phyloP scores from a whole-genome alignment of 2,888 invertebrate species.

The Pristionchus exspectatus region DNA sequence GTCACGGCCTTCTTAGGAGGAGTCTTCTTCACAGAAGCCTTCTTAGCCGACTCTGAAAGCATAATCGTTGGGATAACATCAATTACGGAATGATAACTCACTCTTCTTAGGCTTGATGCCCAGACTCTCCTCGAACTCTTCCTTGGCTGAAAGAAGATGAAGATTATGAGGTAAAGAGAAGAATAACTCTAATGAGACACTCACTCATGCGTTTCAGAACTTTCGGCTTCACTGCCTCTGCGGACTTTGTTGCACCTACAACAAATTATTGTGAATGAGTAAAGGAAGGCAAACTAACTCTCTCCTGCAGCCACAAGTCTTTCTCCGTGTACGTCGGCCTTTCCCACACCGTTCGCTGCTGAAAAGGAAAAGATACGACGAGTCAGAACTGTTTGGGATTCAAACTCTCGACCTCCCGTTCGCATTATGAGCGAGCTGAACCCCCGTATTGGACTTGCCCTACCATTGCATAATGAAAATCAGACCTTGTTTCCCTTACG shows the following conservation, averaged over 20 bases:
- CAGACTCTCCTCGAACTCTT: constrained; percentile 7
- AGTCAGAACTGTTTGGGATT: no score
- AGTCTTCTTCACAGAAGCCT: neutral
- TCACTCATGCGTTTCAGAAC: neutral
- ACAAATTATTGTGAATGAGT: neutral
- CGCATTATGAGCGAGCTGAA: no score
- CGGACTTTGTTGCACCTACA: neutral
- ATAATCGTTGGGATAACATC: neutral
- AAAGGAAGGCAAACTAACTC: no score
- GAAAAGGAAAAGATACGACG: no score
- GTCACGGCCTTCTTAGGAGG: neutral
- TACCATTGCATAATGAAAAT: no score
- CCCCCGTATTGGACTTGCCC: no score
- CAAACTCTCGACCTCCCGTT: no score
- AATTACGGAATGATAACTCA: neutral
- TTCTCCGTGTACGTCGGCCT: no score
- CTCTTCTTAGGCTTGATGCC: neutral
- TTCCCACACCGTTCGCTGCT: no score
- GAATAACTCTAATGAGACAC: neutral
- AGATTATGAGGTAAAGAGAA: neutral
- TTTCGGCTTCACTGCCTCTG: neutral
- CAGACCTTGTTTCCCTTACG: no score
- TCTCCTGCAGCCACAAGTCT: no score
- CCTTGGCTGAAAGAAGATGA: neutral
- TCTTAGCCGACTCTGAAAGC: neutral